These are phyloP conservation scores for Sapayoa aenigma DNA, from an alignment of 2,113 vertebrate genomes.

Conservation along the genomic window DNA sequence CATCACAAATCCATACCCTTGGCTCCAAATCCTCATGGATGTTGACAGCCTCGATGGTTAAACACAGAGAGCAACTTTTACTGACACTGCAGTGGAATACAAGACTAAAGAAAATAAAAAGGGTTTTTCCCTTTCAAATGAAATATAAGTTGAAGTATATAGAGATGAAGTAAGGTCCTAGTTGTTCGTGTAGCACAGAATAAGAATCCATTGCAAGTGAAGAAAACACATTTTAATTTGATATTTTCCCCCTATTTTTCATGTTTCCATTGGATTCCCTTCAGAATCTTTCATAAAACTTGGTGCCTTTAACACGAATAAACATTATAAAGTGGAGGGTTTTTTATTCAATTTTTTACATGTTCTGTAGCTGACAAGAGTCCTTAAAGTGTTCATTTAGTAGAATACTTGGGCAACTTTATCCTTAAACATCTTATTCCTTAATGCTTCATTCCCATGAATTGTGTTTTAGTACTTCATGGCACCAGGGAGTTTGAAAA, in stretches of 20 bases:
- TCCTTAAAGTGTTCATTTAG: neutral
- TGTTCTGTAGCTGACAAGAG: neutral
- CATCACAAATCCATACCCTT: accelerated
- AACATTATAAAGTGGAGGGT: neutral
- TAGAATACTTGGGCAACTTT: neutral
- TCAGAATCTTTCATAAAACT: neutral
- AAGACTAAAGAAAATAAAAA: neutral
- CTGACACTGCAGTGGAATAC: neutral
- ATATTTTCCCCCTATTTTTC: neutral
- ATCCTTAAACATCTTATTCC: neutral
- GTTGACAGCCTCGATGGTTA: accelerated
- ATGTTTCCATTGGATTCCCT: neutral
- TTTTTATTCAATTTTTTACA: accelerated
- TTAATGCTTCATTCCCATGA: neutral
- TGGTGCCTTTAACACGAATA: neutral
- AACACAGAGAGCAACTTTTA: neutral
- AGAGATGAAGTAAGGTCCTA: neutral
- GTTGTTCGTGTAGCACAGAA: neutral
- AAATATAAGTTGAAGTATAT: neutral
- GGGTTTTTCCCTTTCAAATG: neutral
- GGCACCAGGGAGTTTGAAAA: neutral
- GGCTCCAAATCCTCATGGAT: neutral
- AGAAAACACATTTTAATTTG: neutral
- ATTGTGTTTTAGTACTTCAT: neutral
- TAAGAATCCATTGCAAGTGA: neutral